A percentile compares a stretch with the other conserved stretches of the same genome.
These are phyloP conservation scores for Drosophila anomelani DNA, from an alignment of 2,888 invertebrate genomes.

Conservation along the genomic window DNA sequence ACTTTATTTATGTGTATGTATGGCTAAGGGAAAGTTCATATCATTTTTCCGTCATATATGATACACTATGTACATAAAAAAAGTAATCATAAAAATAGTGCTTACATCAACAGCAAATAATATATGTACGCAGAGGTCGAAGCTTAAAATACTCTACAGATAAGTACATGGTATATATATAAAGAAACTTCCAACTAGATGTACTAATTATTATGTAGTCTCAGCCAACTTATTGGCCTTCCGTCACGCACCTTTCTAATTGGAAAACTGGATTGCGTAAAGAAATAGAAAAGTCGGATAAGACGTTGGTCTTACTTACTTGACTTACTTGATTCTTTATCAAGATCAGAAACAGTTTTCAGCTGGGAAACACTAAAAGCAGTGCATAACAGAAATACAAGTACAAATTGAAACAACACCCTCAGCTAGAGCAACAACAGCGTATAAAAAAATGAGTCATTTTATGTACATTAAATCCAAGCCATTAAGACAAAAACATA, in stretches of 20 bases:
- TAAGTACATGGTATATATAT: no score
- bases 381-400: constrained; percentile 4
- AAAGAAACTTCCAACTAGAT: neutral
- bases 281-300: constrained; percentile 1
- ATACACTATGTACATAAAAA: neutral
- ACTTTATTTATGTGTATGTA: neutral
- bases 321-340: constrained; percentile 11
- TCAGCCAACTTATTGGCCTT: constrained; percentile 4
- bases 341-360: constrained; percentile 15
- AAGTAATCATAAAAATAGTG: constrained; percentile 15
- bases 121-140: neutral
- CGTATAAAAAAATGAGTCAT: constrained; percentile 24
- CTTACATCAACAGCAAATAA: constrained; percentile 24
- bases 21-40: constrained; percentile 10
- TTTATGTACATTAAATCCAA: constrained; percentile 28
- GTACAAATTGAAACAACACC: constrained; percentile 15
- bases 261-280: constrained; percentile 20
- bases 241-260: constrained; percentile 30
- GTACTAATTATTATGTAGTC: neutral
- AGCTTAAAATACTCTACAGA: constrained; percentile 13
- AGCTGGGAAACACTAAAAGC: constrained; percentile 8
- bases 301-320: no score
- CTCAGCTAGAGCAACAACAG: constrained; percentile 11
- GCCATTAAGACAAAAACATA: constrained; percentile 21
- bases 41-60: constrained; percentile 10